Base-by-base conservation (phyloP, 2,797 vertebrate genomes). In the Clamator glandarius region DNA sequence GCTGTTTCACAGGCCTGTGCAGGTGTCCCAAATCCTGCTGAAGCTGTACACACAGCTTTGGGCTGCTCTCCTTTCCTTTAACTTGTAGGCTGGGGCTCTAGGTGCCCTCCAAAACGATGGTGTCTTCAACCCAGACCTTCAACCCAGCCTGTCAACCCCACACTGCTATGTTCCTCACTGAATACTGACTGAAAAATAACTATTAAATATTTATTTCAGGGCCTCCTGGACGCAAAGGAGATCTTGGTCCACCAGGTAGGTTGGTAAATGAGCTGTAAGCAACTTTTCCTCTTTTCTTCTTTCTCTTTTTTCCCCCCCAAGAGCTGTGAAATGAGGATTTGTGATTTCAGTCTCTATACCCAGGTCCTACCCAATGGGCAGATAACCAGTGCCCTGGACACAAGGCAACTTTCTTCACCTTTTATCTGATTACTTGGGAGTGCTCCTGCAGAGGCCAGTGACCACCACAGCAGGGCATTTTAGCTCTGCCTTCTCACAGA, bases 171-270 rank as follows among this genome's bases (percentile, higher is more conserved):
- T 6, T 29, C 26, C 42, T 78, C 36, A 35, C 28, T 52, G 63
- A 64, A 19, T 26, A 29, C 29, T 85, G 55, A 42, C 57, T 96
- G 64, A 92, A 79, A 96, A 95, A 78, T 54, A 48, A 21, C 42
- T 42, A 74, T 92, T 50, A 72, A 70, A 89, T 93, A 84, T 97
- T 74, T 72, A 24, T 97, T 97, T 93, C 84, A 98, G 98, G 95
- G 48, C 87, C 72, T 73, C 82, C 96, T 64, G 55, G 66, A 78
- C 48, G 6, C 67, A 97, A 93, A 80, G 93, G 96, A 57, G 95
- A 96, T 72, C 95, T 6, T 75, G 97, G 97, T 6, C 21, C n/a
- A 54, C 96, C 95, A 95, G 98, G 98, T 98, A 95, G 12, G 97
- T 96, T 64, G 31, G 35, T 36, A 76, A 68, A 83, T 14, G 19